A percentile compares a stretch with the other conserved stretches of the same genome.
Evolutionary conservation across 2,113 vertebrate genomes (phyloP).

Genomic region (Ardeotis arabs): DNA sequence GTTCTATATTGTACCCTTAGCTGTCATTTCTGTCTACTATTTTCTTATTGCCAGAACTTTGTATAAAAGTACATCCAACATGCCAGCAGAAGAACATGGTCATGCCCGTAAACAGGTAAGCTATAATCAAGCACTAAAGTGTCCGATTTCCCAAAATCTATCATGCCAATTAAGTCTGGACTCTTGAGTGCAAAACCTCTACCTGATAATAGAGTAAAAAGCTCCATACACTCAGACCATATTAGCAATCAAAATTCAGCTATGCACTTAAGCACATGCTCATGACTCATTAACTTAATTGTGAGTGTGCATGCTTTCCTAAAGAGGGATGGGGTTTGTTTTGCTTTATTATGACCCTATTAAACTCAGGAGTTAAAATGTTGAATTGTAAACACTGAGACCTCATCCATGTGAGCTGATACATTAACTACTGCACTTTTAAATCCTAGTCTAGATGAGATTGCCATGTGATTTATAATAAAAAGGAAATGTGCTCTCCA

Average conservation of each 20-base stretch:
- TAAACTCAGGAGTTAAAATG: neutral
- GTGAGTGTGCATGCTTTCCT: neutral
- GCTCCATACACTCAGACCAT: neutral
- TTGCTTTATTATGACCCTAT: neutral
- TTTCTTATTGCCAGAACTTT: constrained; percentile 81
- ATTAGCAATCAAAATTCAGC: neutral
- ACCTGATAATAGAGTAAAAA: neutral
- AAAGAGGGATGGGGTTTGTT: neutral
- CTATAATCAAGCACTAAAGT: neutral
- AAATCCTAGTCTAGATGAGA: neutral
- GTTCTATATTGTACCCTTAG: constrained; percentile 81
- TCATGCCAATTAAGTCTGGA: neutral
- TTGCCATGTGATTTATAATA: neutral
- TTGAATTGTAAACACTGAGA: neutral
- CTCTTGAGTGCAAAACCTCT: neutral
- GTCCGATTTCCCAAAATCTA: neutral
- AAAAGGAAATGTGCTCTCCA: neutral
- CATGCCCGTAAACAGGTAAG: constrained; percentile 82
- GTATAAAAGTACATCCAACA: constrained; percentile 79
- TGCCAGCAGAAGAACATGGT: constrained; percentile 80
- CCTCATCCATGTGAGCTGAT: neutral
- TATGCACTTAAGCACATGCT: neutral
- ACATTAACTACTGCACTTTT: neutral
- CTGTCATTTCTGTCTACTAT: constrained; percentile 82
- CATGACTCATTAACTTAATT: neutral